Base-by-base conservation (phyloP, 53 echinoderm and acorn worm species). In the Astropecten irregularis region DNA sequence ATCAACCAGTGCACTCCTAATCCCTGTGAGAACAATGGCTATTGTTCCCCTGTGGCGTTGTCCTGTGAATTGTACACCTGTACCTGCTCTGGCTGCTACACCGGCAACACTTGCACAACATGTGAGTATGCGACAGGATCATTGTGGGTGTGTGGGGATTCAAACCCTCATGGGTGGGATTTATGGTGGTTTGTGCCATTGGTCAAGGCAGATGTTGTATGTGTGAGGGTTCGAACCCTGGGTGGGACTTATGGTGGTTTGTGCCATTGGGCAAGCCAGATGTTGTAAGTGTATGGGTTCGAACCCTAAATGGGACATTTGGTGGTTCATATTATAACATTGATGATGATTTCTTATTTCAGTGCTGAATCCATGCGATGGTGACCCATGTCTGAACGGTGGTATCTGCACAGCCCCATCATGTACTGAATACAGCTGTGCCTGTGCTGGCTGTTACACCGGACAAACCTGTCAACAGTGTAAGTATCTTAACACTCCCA, bases 21-120 rank as follows among this genome's bases (percentile, higher is more conserved):
- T 36, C 93, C 95, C 3, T 95, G 95, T 82, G 42, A 83, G 7
- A 95, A 95, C 86, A 91, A 84, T 61, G 95, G 93, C 16, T 53
- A 82, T 16, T 95, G 95, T 59, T 48, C 50, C 8, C 49, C 82
- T 21, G 67, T 82, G 27, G 57, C 38, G 1, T 7, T 65, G n/a
- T 77, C 88, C 14, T 95, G 95, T 40, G 86, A 81, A 1, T 36
- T 83, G 14, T 95, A 35, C 63, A 74, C 85, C 19, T 95, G 95
- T 48, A 49, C 69, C 13, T 95, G 95, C 69, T 49, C 81, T 11
- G 71, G 66, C 83, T 95, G 95, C 52, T 93, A 38, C 66, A 86
- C 73, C 0, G 93, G 95, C 31, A 66, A 81, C n/a, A 90, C 44
- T 7, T 95, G 95, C 46, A 69, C 90, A 66, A 88, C 66, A 54